Percentiles rank a stretch among this genome's conserved stretches.
These are phyloP conservation scores for Craniophora ligustri DNA, from an alignment of 2,888 invertebrate genomes.

Conservation along the genomic window DNA sequence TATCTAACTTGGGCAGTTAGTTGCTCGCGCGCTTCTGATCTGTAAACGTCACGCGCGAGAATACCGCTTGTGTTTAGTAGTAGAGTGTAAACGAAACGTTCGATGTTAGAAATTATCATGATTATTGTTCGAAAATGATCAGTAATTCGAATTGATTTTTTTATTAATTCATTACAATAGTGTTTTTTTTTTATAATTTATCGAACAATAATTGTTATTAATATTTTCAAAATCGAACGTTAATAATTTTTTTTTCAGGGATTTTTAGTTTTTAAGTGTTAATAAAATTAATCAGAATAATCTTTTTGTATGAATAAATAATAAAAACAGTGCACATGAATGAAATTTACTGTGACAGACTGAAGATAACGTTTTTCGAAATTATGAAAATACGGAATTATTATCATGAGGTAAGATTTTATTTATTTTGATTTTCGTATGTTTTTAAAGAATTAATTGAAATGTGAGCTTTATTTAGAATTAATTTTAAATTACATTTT, in stretches of 20 bases:
- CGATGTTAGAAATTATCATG: conserved; percentile 35
- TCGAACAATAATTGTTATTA: conserved; percentile 52
- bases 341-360: conserved; percentile 66
- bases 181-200: conserved; percentile 7
- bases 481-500: no score
- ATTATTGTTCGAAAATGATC: conserved; percentile 50
- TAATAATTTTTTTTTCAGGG: conserved; percentile 32
- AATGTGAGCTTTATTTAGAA: no score
- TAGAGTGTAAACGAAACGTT: conserved; percentile 54
- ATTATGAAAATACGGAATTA: conserved; percentile 86
- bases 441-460: no score
- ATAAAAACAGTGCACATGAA: conserved; percentile 65
- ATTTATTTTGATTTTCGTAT: not conserved
- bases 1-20: conserved; percentile 78
- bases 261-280: conserved; percentile 27
- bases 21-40: conserved; percentile 83
- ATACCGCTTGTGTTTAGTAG: conserved; percentile 56
- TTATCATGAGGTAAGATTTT: conserved; percentile 78
- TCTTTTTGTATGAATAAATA: conserved; percentile 14
- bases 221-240: conserved; percentile 17
- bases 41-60: conserved; percentile 73
- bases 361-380: conserved; percentile 64
- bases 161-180: conserved; percentile 15
- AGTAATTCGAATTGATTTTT: no score
- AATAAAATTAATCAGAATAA: conserved; percentile 11